Conservation (phyloP, 2,113 vertebrate genomes). For the Hipposideros armiger region DNA sequence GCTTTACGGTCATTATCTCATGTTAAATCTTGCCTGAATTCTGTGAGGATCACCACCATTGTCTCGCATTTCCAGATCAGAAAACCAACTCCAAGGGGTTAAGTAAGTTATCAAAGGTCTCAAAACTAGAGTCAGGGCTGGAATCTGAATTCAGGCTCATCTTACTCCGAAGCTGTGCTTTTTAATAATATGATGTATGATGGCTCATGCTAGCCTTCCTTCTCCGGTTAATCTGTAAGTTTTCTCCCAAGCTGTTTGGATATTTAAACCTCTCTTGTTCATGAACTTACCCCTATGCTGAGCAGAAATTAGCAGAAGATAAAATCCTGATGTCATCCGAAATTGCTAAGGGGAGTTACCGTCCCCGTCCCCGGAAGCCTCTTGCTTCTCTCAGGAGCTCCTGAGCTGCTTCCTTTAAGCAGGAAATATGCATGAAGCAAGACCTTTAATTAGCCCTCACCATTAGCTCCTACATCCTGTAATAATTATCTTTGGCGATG, state of each 20-base stretch:
- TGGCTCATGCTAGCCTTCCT: not conserved
- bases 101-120: not conserved
- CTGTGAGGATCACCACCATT: not conserved
- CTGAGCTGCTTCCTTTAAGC: conserved; percentile 29
- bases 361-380: conserved; percentile 28
- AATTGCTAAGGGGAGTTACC: not conserved
- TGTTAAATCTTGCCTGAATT: not conserved
- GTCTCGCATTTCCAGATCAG: not conserved
- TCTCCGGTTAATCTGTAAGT: not conserved
- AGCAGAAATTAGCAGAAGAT: not conserved
- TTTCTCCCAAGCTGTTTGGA: not conserved
- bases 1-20: not conserved
- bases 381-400: conserved; percentile 9
- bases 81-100: not conserved
- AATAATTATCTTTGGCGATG: conserved; percentile 72
- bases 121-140: not conserved
- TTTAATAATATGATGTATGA: not conserved
- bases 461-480: conserved; percentile 71
- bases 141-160: not conserved
- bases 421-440: conserved; percentile 63
- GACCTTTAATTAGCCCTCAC: conserved; percentile 72
- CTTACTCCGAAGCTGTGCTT: not conserved
- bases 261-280: not conserved
- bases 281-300: not conserved
- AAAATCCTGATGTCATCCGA: conserved; percentile 45